Conservation (phyloP, 2,888 invertebrate genomes). For the Rhynchonema sp. region DNA sequence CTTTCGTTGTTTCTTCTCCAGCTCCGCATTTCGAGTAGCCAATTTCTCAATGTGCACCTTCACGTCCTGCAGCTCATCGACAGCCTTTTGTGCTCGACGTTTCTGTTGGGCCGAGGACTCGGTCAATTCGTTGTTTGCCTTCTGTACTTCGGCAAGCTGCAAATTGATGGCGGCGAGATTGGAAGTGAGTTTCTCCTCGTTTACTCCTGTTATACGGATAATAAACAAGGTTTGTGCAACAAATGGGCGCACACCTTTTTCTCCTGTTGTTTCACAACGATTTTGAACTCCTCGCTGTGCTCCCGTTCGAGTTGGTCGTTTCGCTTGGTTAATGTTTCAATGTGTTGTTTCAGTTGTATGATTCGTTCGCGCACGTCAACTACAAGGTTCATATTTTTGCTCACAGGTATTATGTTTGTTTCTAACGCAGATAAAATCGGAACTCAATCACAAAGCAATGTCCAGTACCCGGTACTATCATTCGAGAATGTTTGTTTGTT, state of each 20-base stretch:
- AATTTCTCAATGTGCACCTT: constrained; percentile 75
- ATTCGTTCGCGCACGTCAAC: neutral
- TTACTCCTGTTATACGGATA: too few relatives aligned
- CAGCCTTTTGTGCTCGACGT: constrained; percentile 64
- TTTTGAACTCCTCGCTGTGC: constrained; percentile 51
- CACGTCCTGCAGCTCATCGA: constrained; percentile 77
- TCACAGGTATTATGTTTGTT: too few relatives aligned
- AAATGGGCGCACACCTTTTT: neutral
- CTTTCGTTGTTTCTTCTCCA: constrained; percentile 87
- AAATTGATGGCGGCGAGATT: too few relatives aligned
- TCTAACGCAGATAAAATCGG: too few relatives aligned
- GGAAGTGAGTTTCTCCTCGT: too few relatives aligned
- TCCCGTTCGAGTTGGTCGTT: constrained; percentile 67
- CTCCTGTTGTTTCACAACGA: neutral
- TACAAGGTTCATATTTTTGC: too few relatives aligned
- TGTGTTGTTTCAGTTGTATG: constrained; percentile 18
- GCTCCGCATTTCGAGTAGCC: constrained; percentile 66
- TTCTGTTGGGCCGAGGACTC: constrained; percentile 80
- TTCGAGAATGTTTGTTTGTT: too few relatives aligned
- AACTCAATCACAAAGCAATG: too few relatives aligned
- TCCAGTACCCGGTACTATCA: too few relatives aligned
- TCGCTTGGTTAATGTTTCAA: constrained; percentile 46
- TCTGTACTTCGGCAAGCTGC: constrained; percentile 48
- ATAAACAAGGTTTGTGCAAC: too few relatives aligned
- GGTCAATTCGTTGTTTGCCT: constrained; percentile 77